phyloP scores from a whole-genome alignment of 2,888 invertebrate species.

The Stenoptilia bipunctidactyla region DNA sequence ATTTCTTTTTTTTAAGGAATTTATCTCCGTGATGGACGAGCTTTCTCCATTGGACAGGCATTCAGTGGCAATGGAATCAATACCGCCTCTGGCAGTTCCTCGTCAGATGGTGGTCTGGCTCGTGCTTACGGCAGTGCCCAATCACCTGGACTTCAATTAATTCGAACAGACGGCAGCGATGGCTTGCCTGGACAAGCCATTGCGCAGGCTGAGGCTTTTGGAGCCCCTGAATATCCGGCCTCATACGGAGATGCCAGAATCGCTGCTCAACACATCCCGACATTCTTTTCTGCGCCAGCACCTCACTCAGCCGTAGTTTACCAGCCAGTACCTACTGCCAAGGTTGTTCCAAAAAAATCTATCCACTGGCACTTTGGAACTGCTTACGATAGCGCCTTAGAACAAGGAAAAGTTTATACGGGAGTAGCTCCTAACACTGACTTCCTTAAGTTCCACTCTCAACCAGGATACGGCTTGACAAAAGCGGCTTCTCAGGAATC shows the following conservation, averaged over 20 bases:
- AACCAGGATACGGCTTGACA: too few species aligned
- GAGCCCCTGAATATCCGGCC: conserved; percentile 38
- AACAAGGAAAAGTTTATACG: conserved; percentile 1
- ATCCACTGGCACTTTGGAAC: conserved; percentile 54
- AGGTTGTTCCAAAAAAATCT: conserved; percentile 25
- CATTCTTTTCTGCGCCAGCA: conserved; percentile 31
- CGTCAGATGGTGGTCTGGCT: conserved; percentile 26
- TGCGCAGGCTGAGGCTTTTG: conserved; percentile 37
- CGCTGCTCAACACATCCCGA: conserved; percentile 40
- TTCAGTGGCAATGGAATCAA: conserved; percentile 31
- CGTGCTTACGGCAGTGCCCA: conserved; percentile 31
- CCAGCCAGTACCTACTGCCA: conserved; percentile 29
- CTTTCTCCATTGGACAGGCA: conserved; percentile 37
- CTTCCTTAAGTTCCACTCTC: too few species aligned
- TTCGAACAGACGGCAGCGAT: conserved; percentile 25
- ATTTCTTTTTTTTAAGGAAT: conserved; percentile 25
- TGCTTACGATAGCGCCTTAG: conserved; percentile 36
- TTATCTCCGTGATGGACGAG: conserved; percentile 43
- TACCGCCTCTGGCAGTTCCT: conserved; percentile 34
- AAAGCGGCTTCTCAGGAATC: conserved; percentile 7
- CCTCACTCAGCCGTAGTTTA: conserved; percentile 26
- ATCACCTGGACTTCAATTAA: conserved; percentile 19
- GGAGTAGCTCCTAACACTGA: too few species aligned
- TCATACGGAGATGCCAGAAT: conserved; percentile 30
- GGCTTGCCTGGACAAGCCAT: conserved; percentile 7